A percentile compares a stretch with the other conserved stretches of the same genome.
Evolutionary conservation across 2,113 vertebrate genomes (phyloP).

Genomic region (Calidris pugnax): DNA sequence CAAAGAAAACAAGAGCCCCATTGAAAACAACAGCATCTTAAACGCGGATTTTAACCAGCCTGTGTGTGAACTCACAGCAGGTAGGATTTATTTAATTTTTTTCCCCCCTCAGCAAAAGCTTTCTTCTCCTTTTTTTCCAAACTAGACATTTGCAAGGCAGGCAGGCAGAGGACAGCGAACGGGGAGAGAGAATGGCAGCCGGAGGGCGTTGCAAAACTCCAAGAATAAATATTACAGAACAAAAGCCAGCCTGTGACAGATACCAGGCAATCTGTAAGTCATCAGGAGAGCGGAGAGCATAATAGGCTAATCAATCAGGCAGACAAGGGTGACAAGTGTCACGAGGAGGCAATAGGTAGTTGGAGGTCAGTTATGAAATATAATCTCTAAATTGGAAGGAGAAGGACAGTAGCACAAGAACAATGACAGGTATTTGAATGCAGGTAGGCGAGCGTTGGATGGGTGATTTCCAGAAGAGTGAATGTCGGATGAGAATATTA

Average conservation of each 20-base stretch:
- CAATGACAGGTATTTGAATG: background rate
- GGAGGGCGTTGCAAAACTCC: conserved; percentile 12
- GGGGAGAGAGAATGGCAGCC: background rate
- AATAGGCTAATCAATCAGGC: conserved; percentile 53
- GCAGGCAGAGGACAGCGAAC: background rate
- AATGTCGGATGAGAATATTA: conserved; percentile 2
- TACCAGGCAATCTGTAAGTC: conserved; percentile 5
- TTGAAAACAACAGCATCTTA: background rate
- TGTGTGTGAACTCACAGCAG: background rate
- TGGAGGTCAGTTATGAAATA: conserved; percentile 58
- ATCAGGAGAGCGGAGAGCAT: conserved; percentile 7
- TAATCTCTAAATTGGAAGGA: conserved; percentile 2
- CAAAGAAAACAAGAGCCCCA: conserved; percentile 30
- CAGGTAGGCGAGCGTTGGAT: background rate
- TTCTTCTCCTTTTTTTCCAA: conserved; percentile 4
- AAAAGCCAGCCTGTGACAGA: conserved; percentile 19
- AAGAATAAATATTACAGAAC: conserved; percentile 7
- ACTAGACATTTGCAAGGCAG: background rate
- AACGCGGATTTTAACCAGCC: background rate
- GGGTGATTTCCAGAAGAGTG: background rate
- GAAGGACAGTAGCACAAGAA: background rate
- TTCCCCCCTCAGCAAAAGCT: background rate
- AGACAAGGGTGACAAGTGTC: conserved; percentile 52
- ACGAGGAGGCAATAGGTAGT: background rate
- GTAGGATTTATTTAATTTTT: background rate